Evolutionary conservation across 2,888 invertebrate species (phyloP).

Genomic region (Petrophora chlorosata): DNA sequence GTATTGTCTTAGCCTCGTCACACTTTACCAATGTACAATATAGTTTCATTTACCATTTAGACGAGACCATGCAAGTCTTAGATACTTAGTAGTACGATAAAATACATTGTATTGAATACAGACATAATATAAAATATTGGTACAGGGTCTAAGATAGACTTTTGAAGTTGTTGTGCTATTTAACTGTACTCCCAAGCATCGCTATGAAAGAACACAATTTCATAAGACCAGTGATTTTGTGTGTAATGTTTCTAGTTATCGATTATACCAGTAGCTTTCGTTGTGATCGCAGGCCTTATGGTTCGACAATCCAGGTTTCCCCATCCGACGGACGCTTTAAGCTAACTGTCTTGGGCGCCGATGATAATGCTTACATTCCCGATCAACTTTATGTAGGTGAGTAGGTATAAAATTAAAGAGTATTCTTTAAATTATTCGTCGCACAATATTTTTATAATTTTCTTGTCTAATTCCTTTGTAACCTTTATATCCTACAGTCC

Average conservation of each 20-base stretch:
- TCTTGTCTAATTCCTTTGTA: background rate
- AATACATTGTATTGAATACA: no score
- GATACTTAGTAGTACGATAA: no score
- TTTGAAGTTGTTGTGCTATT: no score
- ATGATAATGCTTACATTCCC: constrained; percentile 64
- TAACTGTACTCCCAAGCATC: background rate
- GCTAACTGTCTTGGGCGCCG: constrained; percentile 52
- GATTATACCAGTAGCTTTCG: constrained; percentile 48
- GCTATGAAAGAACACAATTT: constrained; percentile 1
- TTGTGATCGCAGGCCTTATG: constrained; percentile 71
- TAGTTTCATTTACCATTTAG: no score
- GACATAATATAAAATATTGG: no score
- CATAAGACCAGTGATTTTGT: background rate
- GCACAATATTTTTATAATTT: background rate
- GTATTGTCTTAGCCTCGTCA: no score
- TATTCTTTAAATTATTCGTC: no score
- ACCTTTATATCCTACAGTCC: constrained; percentile 51
- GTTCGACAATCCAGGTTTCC: constrained; percentile 59
- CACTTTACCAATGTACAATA: no score
- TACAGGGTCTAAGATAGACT: no score
- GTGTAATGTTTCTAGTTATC: constrained; percentile 8
- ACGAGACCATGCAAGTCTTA: no score
- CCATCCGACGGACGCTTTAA: constrained; percentile 68
- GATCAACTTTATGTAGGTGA: constrained; percentile 70
- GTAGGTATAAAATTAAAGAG: no score